Base-by-base conservation (phyloP, 2,888 invertebrate species). In the Philaethria dido region DNA sequence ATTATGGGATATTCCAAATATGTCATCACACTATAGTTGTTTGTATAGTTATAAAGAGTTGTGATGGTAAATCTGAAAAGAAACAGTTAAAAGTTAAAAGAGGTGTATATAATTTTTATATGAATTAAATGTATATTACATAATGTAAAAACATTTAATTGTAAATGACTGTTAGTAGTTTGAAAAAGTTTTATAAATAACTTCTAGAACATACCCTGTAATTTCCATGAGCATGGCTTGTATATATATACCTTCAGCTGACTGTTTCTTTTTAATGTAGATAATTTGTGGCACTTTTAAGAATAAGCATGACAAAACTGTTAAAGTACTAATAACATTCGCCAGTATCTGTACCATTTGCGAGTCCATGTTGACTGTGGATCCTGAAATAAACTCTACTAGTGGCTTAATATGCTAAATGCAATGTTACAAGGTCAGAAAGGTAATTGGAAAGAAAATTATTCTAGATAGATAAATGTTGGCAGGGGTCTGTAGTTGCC, bases 1-100 rank as follows among this genome's bases (percentile, higher is more conserved):
- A 97, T 94, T 52, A 97, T 94, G 0, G 97, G 97, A 84, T 97
- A 97, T 80, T 98, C 98, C 93, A 97, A 85, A 78, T 97, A 98
- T 0, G 97, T 96, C 73, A 97, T 88, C 11, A 96, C 74, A 13
- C 95, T 94, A 82, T 97, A 97, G 13, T 93, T 93, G 80, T 95
- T 96, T 36, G 94, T 94, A 75, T 93, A 96, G 83, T 97, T 97
- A 86, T 98, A 98, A 29, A 96, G 94, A 64, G 96, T 94, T 93
- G 95, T 96, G 72, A 97, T 94, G 2, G 97, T 94, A 77, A 96
- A 97, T 77, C 97, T 97, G 89, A 77, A 95, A 66, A 55, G 63
- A n/a, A 72, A 71, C 74, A 0, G 9, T 33, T 33, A 33, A 33
- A 33, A 33, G 5, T 33, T 3, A 33, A 3, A 33, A 33, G 33